phyloP scores from a whole-genome alignment of 2,888 invertebrate genomes.

The Lobophora halterata region DNA sequence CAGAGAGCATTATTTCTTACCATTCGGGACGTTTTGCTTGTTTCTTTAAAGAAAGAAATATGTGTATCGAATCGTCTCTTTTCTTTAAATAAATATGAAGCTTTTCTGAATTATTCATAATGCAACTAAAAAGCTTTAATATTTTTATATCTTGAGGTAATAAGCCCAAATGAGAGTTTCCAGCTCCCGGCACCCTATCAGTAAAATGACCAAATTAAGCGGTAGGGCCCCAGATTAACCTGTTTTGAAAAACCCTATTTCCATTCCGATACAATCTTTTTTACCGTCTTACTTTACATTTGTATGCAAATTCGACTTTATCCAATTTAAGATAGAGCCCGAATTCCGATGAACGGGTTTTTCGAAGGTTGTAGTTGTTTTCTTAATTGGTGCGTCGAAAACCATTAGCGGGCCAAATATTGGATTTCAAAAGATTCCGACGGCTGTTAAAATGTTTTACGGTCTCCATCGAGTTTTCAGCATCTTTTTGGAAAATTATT shows the following conservation, averaged over 20 bases:
- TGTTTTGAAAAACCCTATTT: conserved; percentile 33
- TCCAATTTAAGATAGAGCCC: conserved; percentile 29
- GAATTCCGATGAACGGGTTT: conserved; percentile 27
- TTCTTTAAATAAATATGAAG: too few species aligned
- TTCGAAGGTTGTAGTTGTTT: conserved; percentile 24
- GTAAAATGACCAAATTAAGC: conserved; percentile 8
- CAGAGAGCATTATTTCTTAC: too few species aligned
- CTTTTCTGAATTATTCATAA: too few species aligned
- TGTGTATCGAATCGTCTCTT: too few species aligned
- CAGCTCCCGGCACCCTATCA: conserved; percentile 6
- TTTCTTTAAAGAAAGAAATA: too few species aligned
- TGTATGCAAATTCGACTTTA: conserved; percentile 32
- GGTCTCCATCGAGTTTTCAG: neutral
- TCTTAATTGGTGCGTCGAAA: conserved; percentile 40
- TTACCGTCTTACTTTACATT: conserved; percentile 28
- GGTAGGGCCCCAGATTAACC: conserved; percentile 32
- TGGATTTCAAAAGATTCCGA: conserved; percentile 13
- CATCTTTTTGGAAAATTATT: neutral
- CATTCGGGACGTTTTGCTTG: too few species aligned
- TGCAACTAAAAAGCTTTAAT: too few species aligned
- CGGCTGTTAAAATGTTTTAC: conserved; percentile 2
- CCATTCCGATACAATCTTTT: conserved; percentile 36
- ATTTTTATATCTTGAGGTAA: neutral
- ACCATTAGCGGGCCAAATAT: conserved; percentile 25
- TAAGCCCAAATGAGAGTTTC: neutral